Conservation (phyloP, 2,113 vertebrate species). For the Pholis gunnellus region DNA sequence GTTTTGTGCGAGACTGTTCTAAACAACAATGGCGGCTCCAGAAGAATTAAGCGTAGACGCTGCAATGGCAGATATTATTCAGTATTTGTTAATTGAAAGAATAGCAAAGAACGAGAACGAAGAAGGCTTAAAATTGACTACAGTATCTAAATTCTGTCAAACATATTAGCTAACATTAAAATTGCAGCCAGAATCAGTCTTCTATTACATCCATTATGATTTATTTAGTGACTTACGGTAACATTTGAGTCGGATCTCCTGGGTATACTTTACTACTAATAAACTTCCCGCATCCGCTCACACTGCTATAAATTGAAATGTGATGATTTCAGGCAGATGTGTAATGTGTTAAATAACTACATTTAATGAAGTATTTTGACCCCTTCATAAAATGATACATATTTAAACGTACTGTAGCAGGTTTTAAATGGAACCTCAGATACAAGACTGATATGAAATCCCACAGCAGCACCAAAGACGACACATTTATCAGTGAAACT, state of each 20-base stretch:
- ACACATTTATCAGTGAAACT: slow-evolving; percentile 3
- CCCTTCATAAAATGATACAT: not conserved
- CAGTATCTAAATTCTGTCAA: not conserved
- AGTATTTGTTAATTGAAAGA: too few species aligned
- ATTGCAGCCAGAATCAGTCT: not conserved
- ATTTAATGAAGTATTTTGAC: not conserved
- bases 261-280: not conserved
- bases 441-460: not conserved
- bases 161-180: not conserved
- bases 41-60: too few species aligned
- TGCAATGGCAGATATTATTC: too few species aligned
- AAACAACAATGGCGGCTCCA: too few species aligned
- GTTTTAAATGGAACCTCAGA: not conserved
- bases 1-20: not conserved
- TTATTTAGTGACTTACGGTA: not conserved
- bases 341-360: not conserved
- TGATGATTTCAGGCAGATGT: not conserved
- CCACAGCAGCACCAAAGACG: not conserved
- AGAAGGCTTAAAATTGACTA: too few species aligned
- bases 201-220: not conserved
- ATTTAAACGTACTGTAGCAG: not conserved
- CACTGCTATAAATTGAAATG: not conserved
- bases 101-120: too few species aligned
- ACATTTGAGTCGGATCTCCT: too few species aligned
- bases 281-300: not conserved